Percentiles rank a stretch among this genome's conserved stretches.
These are phyloP conservation scores for Synergus laeviventris DNA, from an alignment of 2,888 invertebrate species.

Conservation along the genomic window DNA sequence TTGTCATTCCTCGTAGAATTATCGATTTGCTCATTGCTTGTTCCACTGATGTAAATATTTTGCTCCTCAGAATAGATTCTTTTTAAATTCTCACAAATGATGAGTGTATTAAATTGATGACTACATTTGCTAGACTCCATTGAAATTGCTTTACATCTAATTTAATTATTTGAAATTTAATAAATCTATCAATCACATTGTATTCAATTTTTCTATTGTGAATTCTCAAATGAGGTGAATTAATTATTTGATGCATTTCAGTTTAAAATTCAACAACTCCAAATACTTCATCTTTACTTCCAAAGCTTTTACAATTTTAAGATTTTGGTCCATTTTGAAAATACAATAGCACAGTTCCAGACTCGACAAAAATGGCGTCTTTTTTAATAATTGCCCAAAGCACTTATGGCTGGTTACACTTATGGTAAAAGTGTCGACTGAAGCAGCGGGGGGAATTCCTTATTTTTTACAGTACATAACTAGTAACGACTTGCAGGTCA, in stretches of 20 bases:
- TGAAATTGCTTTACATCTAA: neutral
- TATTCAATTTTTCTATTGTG: neutral
- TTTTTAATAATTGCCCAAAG: neutral
- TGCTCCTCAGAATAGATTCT: neutral
- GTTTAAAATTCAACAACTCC: neutral
- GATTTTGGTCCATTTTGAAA: neutral
- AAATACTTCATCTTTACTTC: neutral
- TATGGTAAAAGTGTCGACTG: neutral
- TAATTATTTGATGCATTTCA: neutral
- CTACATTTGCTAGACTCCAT: neutral
- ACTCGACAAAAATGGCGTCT: neutral
- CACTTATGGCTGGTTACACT: neutral
- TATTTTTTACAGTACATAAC: conserved; percentile 5
- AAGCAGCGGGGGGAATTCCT: neutral
- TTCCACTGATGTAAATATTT: conserved; percentile 2
- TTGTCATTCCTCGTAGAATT: neutral
- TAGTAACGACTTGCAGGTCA: conserved; percentile 11
- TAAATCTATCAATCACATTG: neutral
- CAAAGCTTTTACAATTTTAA: neutral
- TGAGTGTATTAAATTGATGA: neutral
- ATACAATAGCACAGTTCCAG: neutral
- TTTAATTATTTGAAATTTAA: neutral
- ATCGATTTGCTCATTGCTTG: neutral
- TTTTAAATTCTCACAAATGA: neutral
- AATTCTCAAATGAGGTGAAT: neutral